Evolutionary conservation across 1,140 invertebrate species (phyloP).

Genomic region (Gonatopus flavifemur): DNA sequence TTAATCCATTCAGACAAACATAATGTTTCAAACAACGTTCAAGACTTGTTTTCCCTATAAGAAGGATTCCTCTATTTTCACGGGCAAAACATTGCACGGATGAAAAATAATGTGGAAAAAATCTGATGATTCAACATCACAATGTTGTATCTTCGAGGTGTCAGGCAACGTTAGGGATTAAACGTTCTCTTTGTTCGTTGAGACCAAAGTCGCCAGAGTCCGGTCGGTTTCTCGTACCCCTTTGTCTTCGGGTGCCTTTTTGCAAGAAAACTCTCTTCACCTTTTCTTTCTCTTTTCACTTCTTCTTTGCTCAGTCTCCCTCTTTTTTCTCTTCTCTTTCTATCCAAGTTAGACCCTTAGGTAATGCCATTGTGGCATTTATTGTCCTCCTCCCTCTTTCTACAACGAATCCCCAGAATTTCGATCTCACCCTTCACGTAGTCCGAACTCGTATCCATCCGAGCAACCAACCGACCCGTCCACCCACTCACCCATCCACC

Average conservation of each 20-base stretch:
- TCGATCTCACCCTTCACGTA: conserved; percentile 26
- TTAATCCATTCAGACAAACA: too few species aligned
- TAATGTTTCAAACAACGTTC: too few species aligned
- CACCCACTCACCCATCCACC: not conserved
- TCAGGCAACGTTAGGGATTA: conserved; percentile 39
- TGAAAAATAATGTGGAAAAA: conserved; percentile 23
- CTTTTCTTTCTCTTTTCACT: conserved; percentile 6
- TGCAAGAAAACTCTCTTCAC: conserved; percentile 18
- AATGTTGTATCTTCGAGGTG: conserved; percentile 30
- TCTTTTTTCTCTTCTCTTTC: not conserved
- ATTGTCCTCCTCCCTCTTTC: conserved; percentile 12
- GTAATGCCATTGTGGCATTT: conserved; percentile 34
- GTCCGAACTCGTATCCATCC: conserved; percentile 29
- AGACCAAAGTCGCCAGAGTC: conserved; percentile 27
- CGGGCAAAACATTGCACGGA: conserved; percentile 23
- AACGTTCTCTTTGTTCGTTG: conserved; percentile 35
- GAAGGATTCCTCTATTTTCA: too few species aligned
- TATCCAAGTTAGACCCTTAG: conserved; percentile 30
- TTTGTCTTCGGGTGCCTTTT: conserved; percentile 31
- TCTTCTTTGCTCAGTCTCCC: not conserved
- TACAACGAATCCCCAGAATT: conserved; percentile 22
- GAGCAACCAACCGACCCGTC: conserved; percentile 8
- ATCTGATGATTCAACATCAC: conserved; percentile 22
- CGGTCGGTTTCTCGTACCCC: conserved; percentile 24
- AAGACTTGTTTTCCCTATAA: too few species aligned